Percentiles rank a stretch among this genome's conserved stretches.
Conservation (phyloP, 2,113 vertebrate genomes). For the Sminthopsis crassicaudata region DNA sequence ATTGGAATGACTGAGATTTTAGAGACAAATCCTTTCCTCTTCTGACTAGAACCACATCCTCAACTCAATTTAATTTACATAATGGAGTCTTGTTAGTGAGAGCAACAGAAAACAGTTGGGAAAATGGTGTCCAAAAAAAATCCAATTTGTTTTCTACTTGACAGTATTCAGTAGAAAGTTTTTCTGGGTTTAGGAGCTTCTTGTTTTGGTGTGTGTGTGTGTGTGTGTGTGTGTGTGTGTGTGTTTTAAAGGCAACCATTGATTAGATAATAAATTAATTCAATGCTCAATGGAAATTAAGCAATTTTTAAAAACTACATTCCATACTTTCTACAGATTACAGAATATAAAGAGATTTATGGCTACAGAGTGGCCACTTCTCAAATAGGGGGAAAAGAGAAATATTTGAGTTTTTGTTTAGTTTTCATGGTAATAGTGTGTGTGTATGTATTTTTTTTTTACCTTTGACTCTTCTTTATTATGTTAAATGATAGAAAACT, state of each 20-base stretch:
- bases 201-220: background rate
- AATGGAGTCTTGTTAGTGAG: conserved; percentile 65
- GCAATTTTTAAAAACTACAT: background rate
- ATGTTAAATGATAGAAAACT: background rate
- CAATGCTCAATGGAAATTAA: background rate
- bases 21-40: conserved; percentile 55
- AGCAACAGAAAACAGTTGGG: conserved; percentile 42
- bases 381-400: background rate
- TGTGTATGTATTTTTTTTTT: background rate
- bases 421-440: background rate
- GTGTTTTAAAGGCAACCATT: background rate
- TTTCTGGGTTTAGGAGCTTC: conserved; percentile 1
- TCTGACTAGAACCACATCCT: background rate
- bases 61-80: conserved; percentile 60
- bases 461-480: background rate
- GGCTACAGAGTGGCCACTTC: background rate
- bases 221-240: too few species aligned
- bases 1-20: conserved; percentile 21
- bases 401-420: background rate
- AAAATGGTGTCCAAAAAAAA: conserved; percentile 56
- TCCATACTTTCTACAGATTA: background rate
- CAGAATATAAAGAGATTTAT: background rate
- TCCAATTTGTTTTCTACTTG: conserved; percentile 50
- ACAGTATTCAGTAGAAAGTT: conserved; percentile 10
- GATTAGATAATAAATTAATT: background rate